phyloP scores from a whole-genome alignment of 2,888 invertebrate genomes.

The Gortyna flavago region DNA sequence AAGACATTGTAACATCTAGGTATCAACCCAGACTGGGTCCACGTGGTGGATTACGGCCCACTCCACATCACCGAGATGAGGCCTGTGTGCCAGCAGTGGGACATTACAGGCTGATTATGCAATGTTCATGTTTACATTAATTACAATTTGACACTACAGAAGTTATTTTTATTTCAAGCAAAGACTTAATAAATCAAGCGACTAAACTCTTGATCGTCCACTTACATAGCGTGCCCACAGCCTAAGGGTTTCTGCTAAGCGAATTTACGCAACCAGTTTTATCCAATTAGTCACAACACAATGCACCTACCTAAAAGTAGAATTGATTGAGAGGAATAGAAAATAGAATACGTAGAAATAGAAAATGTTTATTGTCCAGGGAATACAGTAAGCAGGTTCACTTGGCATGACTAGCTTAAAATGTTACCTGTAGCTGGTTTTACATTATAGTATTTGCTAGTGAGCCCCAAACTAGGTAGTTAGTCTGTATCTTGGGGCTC shows the following conservation, averaged over 20 bases:
- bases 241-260: slow-evolving; percentile 4
- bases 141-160: background rate
- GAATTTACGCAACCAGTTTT: background rate
- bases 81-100: background rate
- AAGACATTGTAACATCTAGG: too few species aligned
- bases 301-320: background rate
- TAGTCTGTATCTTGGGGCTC: too few species aligned
- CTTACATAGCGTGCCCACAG: slow-evolving; percentile 22
- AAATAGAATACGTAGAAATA: too few species aligned
- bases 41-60: background rate
- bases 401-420: too few species aligned
- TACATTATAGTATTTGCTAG: too few species aligned
- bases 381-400: too few species aligned
- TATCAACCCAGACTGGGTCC: background rate
- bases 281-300: background rate
- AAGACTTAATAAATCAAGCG: background rate
- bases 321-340: too few species aligned
- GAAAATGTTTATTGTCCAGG: too few species aligned
- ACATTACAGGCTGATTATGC: background rate
- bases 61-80: background rate
- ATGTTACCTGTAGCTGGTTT: too few species aligned
- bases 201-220: background rate
- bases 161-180: background rate
- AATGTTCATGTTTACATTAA: background rate
- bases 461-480: too few species aligned